Evolutionary conservation across 2,888 invertebrate species (phyloP).

Genomic region (Mythimna ferrago): DNA sequence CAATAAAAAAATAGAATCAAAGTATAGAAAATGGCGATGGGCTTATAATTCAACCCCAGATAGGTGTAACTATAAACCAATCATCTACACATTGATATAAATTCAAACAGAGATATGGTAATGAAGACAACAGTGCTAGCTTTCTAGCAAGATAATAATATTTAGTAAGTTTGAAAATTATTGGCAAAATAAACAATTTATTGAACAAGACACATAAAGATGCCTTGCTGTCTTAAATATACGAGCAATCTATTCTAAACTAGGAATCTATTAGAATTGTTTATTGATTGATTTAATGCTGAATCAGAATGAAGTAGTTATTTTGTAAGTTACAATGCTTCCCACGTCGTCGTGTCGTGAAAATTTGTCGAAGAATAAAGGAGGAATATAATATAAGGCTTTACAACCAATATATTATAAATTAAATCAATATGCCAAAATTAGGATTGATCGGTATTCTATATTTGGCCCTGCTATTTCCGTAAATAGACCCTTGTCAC

Average conservation of each 20-base stretch:
- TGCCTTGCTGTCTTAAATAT: slow-evolving; percentile 20
- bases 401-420: slow-evolving; percentile 5
- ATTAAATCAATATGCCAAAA: slow-evolving; percentile 10
- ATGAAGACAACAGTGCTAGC: slow-evolving; percentile 34
- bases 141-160: slow-evolving; percentile 45
- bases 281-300: slow-evolving; percentile 20
- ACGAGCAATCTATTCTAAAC: slow-evolving; percentile 37
- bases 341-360: background rate
- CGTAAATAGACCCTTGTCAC: background rate
- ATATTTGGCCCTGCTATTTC: background rate
- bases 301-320: slow-evolving; percentile 2
- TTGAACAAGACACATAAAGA: slow-evolving; percentile 35
- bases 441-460: slow-evolving; percentile 1
- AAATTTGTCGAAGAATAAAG: background rate
- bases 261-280: slow-evolving; percentile 15
- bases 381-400: slow-evolving; percentile 11
- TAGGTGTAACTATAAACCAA: slow-evolving; percentile 14
- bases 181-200: slow-evolving; percentile 33
- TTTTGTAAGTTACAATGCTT: slow-evolving; percentile 8
- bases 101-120: slow-evolving; percentile 41
- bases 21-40: background rate
- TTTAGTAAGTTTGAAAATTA: slow-evolving; percentile 36
- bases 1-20: background rate
- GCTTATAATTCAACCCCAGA: background rate
- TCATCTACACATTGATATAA: slow-evolving; percentile 25